Percentiles rank a stretch among this genome's conserved stretches.
Conservation (phyloP, 1,140 invertebrate species). For the Drosophila bipectinata region DNA sequence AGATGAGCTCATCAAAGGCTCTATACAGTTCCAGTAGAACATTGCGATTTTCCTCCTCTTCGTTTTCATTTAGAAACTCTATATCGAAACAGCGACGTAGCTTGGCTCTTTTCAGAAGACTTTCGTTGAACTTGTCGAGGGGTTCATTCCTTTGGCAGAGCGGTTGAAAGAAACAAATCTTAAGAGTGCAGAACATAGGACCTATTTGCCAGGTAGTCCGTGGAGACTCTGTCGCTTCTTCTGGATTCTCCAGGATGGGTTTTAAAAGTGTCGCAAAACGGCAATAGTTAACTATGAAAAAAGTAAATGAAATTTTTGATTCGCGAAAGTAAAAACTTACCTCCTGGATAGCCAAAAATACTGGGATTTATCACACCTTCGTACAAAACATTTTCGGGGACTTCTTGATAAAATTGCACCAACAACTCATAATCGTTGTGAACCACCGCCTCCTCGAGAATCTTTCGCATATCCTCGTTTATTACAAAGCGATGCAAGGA, state of each 20-base stretch:
- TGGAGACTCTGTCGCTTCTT: background rate
- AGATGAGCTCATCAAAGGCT: conserved; percentile 53
- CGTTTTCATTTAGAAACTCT: background rate
- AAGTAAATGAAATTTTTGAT: background rate
- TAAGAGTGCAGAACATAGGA: conserved; percentile 58
- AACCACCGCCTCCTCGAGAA: conserved; percentile 48
- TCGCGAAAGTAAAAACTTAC: conserved; percentile 12
- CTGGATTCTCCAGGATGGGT: background rate
- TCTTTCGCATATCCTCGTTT: conserved; percentile 44
- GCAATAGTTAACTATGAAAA: conserved; percentile 45
- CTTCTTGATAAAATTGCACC: conserved; percentile 57
- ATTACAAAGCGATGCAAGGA: conserved; percentile 70
- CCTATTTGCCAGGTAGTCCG: background rate
- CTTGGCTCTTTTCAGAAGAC: conserved; percentile 12
- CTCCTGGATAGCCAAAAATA: conserved; percentile 60
- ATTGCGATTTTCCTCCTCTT: conserved; percentile 7
- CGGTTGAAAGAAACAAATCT: conserved; percentile 63
- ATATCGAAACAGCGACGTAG: conserved; percentile 35
- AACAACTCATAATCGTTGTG: conserved; percentile 47
- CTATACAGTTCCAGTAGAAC: conserved; percentile 47
- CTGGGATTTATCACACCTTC: conserved; percentile 57
- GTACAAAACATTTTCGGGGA: conserved; percentile 50
- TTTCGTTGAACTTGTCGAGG: conserved; percentile 55
- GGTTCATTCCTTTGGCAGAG: conserved; percentile 37
- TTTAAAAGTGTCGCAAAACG: conserved; percentile 44